Percentiles rank a stretch among this genome's conserved stretches.
phyloP scores from a whole-genome alignment of 1,140 invertebrate species.

The Hyles vespertilio region DNA sequence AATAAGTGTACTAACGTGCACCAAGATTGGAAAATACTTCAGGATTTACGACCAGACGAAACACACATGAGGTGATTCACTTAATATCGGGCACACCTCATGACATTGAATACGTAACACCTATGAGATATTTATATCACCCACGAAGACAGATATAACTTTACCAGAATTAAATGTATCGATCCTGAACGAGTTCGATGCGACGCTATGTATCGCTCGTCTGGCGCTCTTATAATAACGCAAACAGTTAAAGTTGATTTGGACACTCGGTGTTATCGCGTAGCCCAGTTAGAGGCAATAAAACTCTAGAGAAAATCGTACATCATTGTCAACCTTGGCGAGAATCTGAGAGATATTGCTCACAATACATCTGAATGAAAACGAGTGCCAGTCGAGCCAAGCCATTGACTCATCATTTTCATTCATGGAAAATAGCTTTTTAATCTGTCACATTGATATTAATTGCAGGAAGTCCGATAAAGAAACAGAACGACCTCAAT shows the following conservation, averaged over 20 bases:
- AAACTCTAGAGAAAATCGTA: conserved; percentile 1
- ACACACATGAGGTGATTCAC: too few relatives aligned
- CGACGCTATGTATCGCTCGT: neutral
- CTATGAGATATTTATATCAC: conserved; percentile 3
- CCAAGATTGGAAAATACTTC: too few relatives aligned
- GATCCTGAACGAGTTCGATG: neutral
- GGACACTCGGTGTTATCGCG: too few relatives aligned
- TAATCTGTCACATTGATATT: conserved; percentile 16
- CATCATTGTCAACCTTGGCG: conserved; percentile 19
- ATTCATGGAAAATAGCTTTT: conserved; percentile 40
- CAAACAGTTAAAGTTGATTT: too few relatives aligned
- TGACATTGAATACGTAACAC: conserved; percentile 1
- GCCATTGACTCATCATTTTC: conserved; percentile 52
- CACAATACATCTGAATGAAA: conserved; percentile 25
- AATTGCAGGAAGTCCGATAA: neutral
- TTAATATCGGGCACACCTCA: neutral
- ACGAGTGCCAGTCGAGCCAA: conserved; percentile 33
- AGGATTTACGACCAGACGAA: too few relatives aligned
- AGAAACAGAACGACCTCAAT: neutral
- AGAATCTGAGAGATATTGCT: conserved; percentile 15
- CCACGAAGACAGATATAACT: conserved; percentile 2
- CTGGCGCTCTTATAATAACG: too few relatives aligned
- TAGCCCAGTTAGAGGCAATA: neutral
- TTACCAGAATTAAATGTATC: conserved; percentile 4
- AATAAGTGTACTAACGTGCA: too few relatives aligned